Evolutionary conservation across 2,113 vertebrate genomes (phyloP).

Genomic region (Podarcis cretensis): DNA sequence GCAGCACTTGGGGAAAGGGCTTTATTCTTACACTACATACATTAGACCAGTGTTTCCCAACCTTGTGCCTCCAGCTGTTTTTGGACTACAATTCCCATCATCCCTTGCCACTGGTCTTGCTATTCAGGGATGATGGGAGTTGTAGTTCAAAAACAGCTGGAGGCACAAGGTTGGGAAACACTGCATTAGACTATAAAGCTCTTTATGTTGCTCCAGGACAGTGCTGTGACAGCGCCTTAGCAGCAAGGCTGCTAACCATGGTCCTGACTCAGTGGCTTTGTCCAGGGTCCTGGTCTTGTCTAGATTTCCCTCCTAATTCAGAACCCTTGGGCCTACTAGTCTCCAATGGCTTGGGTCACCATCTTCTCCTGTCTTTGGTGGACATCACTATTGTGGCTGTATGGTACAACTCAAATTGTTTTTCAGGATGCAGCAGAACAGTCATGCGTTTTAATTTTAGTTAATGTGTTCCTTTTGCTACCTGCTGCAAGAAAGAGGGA

Average conservation of each 20-base stretch:
- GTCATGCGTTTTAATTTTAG: background rate
- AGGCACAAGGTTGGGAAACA: too few relatives aligned
- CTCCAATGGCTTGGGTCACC: background rate
- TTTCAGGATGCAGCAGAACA: background rate
- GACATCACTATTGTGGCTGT: background rate
- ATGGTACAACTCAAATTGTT: background rate
- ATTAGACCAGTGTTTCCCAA: too few relatives aligned
- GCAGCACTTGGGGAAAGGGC: background rate
- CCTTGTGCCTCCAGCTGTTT: too few relatives aligned
- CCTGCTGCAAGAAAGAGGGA: background rate
- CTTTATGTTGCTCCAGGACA: background rate
- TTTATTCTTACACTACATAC: too few relatives aligned
- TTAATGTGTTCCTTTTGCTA: background rate
- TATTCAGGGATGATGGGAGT: too few relatives aligned
- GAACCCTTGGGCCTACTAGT: too few relatives aligned
- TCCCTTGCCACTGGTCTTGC: too few relatives aligned
- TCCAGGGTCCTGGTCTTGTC: background rate
- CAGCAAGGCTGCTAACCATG: background rate
- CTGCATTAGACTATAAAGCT: too few relatives aligned
- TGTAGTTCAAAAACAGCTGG: too few relatives aligned
- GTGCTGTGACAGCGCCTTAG: background rate
- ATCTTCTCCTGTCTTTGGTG: background rate
- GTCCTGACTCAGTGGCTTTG: background rate
- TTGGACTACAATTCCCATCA: too few relatives aligned
- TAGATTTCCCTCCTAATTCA: background rate